phyloP scores from a whole-genome alignment of 2,797 vertebrate species.

The Danio kyathit region DNA sequence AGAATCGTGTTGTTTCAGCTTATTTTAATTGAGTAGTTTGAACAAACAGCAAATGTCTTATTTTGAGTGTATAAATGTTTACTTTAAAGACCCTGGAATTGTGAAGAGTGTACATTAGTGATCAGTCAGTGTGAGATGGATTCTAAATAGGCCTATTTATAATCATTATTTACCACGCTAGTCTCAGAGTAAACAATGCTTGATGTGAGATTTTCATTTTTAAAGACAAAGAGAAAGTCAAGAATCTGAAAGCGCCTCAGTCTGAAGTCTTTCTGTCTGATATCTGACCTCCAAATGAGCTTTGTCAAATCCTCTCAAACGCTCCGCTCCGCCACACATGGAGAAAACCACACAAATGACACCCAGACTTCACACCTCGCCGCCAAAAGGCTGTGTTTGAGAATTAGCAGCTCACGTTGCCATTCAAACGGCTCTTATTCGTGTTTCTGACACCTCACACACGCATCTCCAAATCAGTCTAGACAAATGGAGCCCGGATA shows the following conservation, averaged over 20 bases:
- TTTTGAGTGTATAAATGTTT: too few species aligned
- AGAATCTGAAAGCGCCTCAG: not conserved
- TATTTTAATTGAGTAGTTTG: too few species aligned
- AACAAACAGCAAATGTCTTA: too few species aligned
- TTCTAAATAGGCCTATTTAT: too few species aligned
- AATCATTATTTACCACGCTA: too few species aligned
- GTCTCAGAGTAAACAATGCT: too few species aligned
- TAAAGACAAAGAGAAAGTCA: not conserved
- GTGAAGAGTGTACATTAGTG: too few species aligned
- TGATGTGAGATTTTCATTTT: not conserved
- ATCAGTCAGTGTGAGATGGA: too few species aligned
- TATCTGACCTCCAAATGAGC: not conserved
- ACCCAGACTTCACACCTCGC: conserved; percentile 68
- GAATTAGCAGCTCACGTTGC: conserved; percentile 70
- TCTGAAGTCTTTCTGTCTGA: not conserved
- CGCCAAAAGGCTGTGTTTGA: conserved; percentile 77
- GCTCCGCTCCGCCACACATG: conserved; percentile 59
- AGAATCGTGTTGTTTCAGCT: too few species aligned
- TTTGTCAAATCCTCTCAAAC: not conserved
- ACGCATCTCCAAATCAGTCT: conserved; percentile 23
- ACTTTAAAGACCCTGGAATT: too few species aligned
- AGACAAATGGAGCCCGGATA: conserved; percentile 64
- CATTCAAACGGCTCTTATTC: conserved; percentile 63
- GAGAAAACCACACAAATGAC: conserved; percentile 51
- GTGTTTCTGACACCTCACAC: conserved; percentile 41